A percentile compares a stretch with the other conserved stretches of the same genome.
These are phyloP conservation scores for Philhelius pedissequus DNA, from an alignment of 2,888 invertebrate species.

Conservation along the genomic window DNA sequence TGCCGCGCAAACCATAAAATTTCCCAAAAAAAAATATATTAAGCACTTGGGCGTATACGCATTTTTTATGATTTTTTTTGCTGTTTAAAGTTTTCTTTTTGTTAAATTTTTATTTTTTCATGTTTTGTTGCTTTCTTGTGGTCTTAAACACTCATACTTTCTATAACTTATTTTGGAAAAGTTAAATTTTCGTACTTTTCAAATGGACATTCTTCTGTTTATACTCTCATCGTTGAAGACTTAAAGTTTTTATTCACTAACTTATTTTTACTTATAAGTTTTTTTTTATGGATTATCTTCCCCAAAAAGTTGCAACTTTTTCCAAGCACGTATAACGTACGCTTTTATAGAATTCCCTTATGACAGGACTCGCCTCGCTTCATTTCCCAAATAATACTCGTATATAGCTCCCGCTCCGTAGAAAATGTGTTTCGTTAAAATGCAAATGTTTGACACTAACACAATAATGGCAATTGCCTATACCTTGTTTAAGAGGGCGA, in stretches of 20 bases:
- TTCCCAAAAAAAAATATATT: no score
- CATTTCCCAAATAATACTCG: not conserved
- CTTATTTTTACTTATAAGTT: not conserved
- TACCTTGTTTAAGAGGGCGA: not conserved
- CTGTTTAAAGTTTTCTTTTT: no score
- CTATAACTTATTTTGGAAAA: not conserved
- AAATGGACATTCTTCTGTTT: not conserved
- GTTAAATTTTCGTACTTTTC: not conserved
- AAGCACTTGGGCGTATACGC: no score
- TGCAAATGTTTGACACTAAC: slow-evolving; percentile 70
- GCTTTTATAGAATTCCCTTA: slow-evolving; percentile 25
- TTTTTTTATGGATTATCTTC: not conserved
- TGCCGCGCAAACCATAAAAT: no score
- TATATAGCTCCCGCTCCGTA: not conserved
- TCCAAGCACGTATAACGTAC: not conserved
- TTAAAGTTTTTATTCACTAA: not conserved
- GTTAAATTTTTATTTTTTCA: no score
- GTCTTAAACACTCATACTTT: not conserved
- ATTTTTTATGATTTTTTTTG: no score
- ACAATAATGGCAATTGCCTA: slow-evolving; percentile 68
- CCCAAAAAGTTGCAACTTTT: not conserved
- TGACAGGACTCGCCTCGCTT: not conserved
- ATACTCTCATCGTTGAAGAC: not conserved
- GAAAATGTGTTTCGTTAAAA: slow-evolving; percentile 65
- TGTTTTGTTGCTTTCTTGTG: not conserved